These are phyloP conservation scores for Sebastes minor DNA, from an alignment of 2,797 vertebrate species.

Conservation along the genomic window DNA sequence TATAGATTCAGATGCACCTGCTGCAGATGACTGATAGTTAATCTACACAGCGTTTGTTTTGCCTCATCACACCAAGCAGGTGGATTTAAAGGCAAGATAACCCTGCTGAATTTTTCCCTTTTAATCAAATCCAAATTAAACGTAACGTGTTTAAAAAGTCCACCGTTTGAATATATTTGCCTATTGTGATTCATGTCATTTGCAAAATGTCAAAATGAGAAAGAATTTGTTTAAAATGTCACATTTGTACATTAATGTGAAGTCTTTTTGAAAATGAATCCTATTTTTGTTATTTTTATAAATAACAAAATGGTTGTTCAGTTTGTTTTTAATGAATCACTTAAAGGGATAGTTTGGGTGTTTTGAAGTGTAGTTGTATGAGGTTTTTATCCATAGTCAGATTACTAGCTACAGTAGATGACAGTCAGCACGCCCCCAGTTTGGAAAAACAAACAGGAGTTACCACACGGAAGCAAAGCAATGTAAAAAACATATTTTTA, in stretches of 20 bases:
- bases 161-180: not conserved
- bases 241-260: no score
- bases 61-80: not conserved
- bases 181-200: not conserved
- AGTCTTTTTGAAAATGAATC: no score
- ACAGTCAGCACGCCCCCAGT: no score
- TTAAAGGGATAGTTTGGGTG: no score
- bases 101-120: not conserved
- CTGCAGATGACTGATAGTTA: not conserved
- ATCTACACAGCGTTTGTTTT: not conserved
- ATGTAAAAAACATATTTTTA: no score
- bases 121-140: not conserved
- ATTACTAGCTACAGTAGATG: no score
- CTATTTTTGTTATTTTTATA: not conserved
- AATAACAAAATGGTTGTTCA: not conserved
- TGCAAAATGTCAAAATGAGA: not conserved
- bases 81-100: not conserved
- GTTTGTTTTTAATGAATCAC: no score
- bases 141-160: not conserved
- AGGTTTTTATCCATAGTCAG: no score
- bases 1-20: not conserved
- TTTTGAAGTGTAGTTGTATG: no score
- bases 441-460: no score
- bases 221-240: not conserved
- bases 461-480: no score